Conservation (phyloP, 1,140 invertebrate species). For the Monochamus saltuarius region DNA sequence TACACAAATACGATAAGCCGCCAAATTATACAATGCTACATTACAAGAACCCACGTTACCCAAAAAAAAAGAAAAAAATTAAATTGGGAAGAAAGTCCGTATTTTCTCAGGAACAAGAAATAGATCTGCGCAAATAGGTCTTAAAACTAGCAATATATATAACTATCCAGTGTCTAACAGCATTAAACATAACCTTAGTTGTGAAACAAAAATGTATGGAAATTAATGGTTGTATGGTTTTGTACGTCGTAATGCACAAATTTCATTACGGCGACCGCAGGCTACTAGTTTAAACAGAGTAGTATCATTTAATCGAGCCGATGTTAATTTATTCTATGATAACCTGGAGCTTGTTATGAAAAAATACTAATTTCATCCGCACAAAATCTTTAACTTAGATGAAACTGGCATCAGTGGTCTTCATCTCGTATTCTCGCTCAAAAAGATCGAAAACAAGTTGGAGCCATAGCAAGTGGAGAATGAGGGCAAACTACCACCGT, state of each 20-base stretch:
- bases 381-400: slow-evolving; percentile 52
- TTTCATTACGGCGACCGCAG: slow-evolving; percentile 40
- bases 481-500: slow-evolving; percentile 43
- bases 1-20: too few species aligned
- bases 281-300: slow-evolving; percentile 23
- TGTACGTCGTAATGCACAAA: slow-evolving; percentile 41
- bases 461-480: slow-evolving; percentile 39
- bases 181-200: slow-evolving; percentile 26
- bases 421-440: slow-evolving; percentile 37
- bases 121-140: background rate
- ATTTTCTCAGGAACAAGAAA: too few species aligned
- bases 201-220: slow-evolving; percentile 12
- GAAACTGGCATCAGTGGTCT: slow-evolving; percentile 53
- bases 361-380: slow-evolving; percentile 45
- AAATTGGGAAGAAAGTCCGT: too few species aligned
- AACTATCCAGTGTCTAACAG: slow-evolving; percentile 41
- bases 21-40: too few species aligned
- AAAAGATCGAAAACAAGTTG: slow-evolving; percentile 47
- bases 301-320: too few species aligned
- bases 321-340: slow-evolving; percentile 43
- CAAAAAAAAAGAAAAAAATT: too few species aligned
- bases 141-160: slow-evolving; percentile 21
- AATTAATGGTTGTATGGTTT: slow-evolving; percentile 35
- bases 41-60: too few species aligned
- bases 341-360: slow-evolving; percentile 45